Conservation (phyloP, 2,113 vertebrate genomes). For the Vireo altiloquus region DNA sequence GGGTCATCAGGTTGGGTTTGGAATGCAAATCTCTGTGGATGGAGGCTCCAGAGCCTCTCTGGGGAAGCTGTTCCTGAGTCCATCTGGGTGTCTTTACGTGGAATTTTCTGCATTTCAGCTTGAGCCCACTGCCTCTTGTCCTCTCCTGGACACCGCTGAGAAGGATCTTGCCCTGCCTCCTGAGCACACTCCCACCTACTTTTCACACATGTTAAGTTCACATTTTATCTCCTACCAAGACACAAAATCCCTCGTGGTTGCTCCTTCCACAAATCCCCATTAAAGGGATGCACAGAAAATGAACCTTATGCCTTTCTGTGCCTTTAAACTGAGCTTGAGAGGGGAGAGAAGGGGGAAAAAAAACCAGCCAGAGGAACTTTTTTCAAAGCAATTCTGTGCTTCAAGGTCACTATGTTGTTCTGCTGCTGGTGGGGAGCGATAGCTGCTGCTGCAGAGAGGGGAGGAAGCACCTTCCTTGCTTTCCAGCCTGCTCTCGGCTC, state of each 20-base stretch:
- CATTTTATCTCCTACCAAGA: background rate
- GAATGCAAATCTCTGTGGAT: accelerated
- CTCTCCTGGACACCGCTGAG: accelerated
- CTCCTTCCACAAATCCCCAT: background rate
- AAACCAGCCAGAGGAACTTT: too few relatives aligned
- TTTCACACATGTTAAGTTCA: background rate
- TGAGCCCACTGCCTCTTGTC: too few relatives aligned
- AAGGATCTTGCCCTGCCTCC: background rate
- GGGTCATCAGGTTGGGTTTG: accelerated
- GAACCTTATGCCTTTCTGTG: too few relatives aligned
- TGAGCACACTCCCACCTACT: background rate
- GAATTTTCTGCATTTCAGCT: background rate
- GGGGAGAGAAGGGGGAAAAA: too few relatives aligned
- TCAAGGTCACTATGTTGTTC: too few relatives aligned
- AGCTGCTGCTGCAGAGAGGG: too few relatives aligned
- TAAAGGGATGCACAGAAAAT: background rate
- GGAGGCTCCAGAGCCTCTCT: background rate
- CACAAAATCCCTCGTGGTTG: background rate
- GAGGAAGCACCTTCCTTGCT: too few relatives aligned
- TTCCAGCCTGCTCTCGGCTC: too few relatives aligned
- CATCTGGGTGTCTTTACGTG: accelerated
- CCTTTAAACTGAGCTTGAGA: too few relatives aligned
- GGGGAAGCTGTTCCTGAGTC: accelerated
- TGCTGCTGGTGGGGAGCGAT: too few relatives aligned
- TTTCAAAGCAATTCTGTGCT: too few relatives aligned